Evolutionary conservation across 2,113 vertebrate genomes (phyloP), one percentile per base, ranked within the genome.

Genomic region (Antechinus stuartii): DNA sequence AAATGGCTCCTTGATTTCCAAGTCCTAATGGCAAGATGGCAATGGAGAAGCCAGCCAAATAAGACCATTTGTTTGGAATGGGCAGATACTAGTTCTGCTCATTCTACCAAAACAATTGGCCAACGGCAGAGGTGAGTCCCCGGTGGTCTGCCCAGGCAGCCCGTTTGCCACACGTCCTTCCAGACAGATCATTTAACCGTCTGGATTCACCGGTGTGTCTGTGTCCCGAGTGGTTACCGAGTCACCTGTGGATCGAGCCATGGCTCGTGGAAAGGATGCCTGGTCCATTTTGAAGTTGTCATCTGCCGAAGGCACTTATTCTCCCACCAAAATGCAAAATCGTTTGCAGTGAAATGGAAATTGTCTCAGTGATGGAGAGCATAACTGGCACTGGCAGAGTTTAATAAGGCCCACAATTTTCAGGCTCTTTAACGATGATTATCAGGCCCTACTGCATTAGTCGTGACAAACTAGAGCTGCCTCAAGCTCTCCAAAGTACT

Each of bases 381-480:
- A 56, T 91, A 97, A 92, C 12, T 35, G 55, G 8, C 42, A 22
- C 25, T 94, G 53, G 42, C 9, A 42, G 96, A 94, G 92, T 96
- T 96, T 93, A 95, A 94, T 96, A 95, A 95, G 49, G 27, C 90
- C 57, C 52, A 8, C 3, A 93, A 84, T 97, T 90, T 94, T 94
- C 91, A 94, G 92, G 42, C 3, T 27, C 10, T 94, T 94, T 93
- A 92, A 6, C 76, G 96, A 46, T 95, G 24, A 96, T 96, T 52
- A 96, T 0, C 91, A 56, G 96, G 91, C 35, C 91, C 30, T 93
- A 19, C 76, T 93, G 95, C 94, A 95, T 52, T 96, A 91, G 22
- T 94, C n/a, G 27, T 92, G n/a, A 94, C 95, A 95, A 96, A 76
- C 23, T 84, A n/a, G 5, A 93, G 7, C 68, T 96, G 54, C 26